These are phyloP conservation scores for Dinocampus coccinellae DNA, from an alignment of 2,888 invertebrate genomes.

Conservation along the genomic window DNA sequence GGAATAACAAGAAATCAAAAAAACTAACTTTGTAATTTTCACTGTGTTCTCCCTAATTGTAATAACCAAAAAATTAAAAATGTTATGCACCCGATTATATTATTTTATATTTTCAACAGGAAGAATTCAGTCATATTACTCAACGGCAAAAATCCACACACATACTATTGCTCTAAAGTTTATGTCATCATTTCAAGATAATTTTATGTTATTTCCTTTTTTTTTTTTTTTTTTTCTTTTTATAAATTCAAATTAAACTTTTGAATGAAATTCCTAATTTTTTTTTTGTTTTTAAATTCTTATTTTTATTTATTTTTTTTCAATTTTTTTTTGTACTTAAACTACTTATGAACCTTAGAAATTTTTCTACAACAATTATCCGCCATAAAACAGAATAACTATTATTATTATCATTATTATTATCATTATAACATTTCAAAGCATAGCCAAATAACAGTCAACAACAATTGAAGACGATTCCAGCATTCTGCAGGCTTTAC, in stretches of 20 bases:
- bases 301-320: slow-evolving; percentile 11
- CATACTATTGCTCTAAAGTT: not conserved
- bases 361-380: slow-evolving; percentile 30
- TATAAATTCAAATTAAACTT: not conserved
- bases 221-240: not conserved
- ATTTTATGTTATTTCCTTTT: not conserved
- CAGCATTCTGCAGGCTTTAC: slow-evolving; percentile 50
- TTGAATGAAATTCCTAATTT: not conserved
- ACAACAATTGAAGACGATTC: slow-evolving; percentile 55
- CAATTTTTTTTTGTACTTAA: not conserved
- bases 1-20: not conserved
- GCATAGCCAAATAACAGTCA: slow-evolving; percentile 53
- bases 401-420: slow-evolving; percentile 11
- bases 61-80: not conserved
- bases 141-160: too few species aligned
- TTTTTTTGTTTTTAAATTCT: not conserved
- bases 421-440: slow-evolving; percentile 29
- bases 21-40: not conserved
- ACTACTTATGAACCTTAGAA: not conserved
- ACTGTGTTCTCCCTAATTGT: not conserved
- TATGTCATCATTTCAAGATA: not conserved
- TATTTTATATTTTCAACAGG: not conserved
- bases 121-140: not conserved
- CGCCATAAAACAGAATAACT: slow-evolving; percentile 28
- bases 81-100: not conserved